Percentiles rank a stretch among this genome's conserved stretches.
Evolutionary conservation across 2,113 vertebrate species (phyloP).

Genomic region (Myrmecobius fasciatus): DNA sequence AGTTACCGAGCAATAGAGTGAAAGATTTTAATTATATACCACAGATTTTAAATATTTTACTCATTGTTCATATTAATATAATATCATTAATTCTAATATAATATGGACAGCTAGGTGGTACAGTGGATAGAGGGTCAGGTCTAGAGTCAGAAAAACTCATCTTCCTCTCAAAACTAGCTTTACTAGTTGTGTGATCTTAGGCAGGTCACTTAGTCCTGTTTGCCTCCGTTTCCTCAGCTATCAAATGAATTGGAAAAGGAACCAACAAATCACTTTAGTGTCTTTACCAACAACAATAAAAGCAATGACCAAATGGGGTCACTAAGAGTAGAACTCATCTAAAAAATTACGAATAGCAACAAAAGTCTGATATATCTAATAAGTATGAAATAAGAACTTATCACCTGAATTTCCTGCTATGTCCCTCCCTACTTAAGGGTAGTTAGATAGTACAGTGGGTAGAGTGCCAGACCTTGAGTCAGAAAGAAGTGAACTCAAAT

Average conservation of each 20-base stretch:
- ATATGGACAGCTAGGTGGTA: neutral
- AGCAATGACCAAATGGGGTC: neutral
- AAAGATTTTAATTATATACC: neutral
- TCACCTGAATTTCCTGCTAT: neutral
- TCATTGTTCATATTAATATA: neutral
- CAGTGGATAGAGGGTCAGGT: neutral
- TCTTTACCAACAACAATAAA: neutral
- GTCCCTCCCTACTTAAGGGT: neutral
- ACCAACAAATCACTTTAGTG: neutral
- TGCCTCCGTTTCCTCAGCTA: neutral
- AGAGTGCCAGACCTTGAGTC: too few relatives aligned
- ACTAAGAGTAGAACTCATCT: neutral
- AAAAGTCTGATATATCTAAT: neutral
- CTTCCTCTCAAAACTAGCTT: neutral
- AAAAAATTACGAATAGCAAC: neutral
- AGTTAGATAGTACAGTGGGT: neutral
- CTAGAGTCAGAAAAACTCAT: neutral
- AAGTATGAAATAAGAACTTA: too few relatives aligned
- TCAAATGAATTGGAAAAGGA: neutral
- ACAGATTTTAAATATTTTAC: conserved; percentile 13
- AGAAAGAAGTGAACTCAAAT: neutral
- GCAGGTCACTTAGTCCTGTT: neutral
- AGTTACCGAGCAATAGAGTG: neutral
- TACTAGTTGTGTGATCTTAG: conserved; percentile 8
- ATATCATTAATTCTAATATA: neutral